Base-by-base conservation (phyloP, 2,797 vertebrate species). In the Enteromius afrohamiltoni region DNA sequence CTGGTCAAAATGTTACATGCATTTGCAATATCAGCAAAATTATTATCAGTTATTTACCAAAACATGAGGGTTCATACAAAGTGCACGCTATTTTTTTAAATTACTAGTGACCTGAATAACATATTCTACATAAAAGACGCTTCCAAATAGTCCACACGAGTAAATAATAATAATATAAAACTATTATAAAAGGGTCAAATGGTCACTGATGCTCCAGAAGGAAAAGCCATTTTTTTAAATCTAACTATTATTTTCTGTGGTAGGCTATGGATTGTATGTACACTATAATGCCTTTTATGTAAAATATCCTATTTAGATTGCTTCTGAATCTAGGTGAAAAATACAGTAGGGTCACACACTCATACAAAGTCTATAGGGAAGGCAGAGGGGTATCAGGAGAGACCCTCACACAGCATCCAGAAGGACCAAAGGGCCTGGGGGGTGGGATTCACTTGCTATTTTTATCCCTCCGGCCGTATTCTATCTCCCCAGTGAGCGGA, bases 381-480 rank as follows among this genome's bases (percentile, higher is more conserved):
- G 71, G 51, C 71, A 82, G 68, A 55, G 45, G 67, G 49, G 37
- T 69, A 40, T 58, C 34, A n/a, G 42, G n/a, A 76, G n/a, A 55
- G 60, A 75, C n/a, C 16, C 45, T 74, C 58, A 49, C 69, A 75
- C 37, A 51, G 19, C 31, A 19, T 79, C 29, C 13, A 45, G 65
- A 70, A 55, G 40, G 51, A 83, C 62, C 47, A 82, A 68, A 82
- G 60, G 73, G 51, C 65, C 55, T 42, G 16, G 65, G 8, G 71
- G 62, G 79, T 29, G 34, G 45, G 68, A 76, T 77, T 26, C 55
- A 29, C 42, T 23, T 60, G 67, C 42, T 88, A 86, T 87, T 86
- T 88, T 87, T 85, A 85, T 37, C 55, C 47, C 21, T 77, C 71
- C 10, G 51, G 70, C 70, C 64, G 77, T 70, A n/a, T n/a, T 60